These are phyloP conservation scores for Sthenelais limicola DNA, from an alignment of 2,888 invertebrate genomes.

Conservation along the genomic window DNA sequence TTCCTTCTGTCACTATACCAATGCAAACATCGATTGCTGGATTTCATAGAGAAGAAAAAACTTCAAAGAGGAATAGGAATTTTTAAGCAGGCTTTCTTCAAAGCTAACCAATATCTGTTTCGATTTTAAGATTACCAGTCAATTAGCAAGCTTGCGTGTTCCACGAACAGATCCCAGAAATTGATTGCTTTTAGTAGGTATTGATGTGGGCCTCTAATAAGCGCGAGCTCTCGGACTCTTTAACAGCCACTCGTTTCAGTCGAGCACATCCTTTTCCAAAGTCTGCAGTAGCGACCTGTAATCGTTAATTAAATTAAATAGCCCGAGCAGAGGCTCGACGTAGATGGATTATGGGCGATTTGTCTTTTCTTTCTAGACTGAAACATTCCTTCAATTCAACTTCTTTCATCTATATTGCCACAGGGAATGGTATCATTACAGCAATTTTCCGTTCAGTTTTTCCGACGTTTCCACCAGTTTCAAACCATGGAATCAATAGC, in stretches of 20 bases:
- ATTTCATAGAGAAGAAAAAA: slow-evolving; percentile 19
- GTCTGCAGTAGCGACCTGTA: neutral
- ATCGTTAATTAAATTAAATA: slow-evolving; percentile 37
- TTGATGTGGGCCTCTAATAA: slow-evolving; percentile 28
- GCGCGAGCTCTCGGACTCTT: neutral
- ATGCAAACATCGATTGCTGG: slow-evolving; percentile 24
- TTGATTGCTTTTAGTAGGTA: slow-evolving; percentile 19
- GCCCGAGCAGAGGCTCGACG: neutral
- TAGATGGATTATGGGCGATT: slow-evolving; percentile 33
- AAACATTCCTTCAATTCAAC: slow-evolving; percentile 8
- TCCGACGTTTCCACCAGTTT: no score
- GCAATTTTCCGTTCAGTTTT: no score
- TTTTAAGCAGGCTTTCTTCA: slow-evolving; percentile 32
- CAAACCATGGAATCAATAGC: no score
- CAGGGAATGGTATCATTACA: no score
- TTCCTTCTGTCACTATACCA: slow-evolving; percentile 14
- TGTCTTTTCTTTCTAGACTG: neutral
- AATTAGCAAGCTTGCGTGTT: slow-evolving; percentile 14
- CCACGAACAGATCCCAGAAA: neutral
- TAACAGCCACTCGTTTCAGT: slow-evolving; percentile 13
- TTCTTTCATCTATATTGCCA: slow-evolving; percentile 3
- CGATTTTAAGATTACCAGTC: slow-evolving; percentile 39
- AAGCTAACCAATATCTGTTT: slow-evolving; percentile 38
- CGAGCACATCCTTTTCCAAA: neutral
- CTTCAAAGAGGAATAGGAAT: slow-evolving; percentile 21